Conservation (phyloP, 2,797 vertebrate genomes). For the Crypturellus tataupa region DNA sequence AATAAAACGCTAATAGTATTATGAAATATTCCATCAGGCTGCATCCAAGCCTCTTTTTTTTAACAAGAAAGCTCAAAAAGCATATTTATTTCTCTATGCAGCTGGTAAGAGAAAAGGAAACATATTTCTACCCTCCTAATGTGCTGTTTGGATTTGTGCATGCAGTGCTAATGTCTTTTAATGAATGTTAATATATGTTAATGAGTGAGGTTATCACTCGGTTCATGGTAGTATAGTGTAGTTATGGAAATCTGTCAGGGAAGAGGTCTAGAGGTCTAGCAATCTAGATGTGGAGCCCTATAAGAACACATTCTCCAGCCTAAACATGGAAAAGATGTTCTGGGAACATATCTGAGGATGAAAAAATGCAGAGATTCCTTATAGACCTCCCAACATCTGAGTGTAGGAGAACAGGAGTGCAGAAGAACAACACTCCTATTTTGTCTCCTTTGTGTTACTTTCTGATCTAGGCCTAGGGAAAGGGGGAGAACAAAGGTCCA, state of each 20-base stretch:
- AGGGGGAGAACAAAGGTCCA: neutral
- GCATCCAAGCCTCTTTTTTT: neutral
- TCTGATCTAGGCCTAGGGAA: neutral
- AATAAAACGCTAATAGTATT: neutral
- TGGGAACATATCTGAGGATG: neutral
- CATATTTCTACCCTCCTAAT: neutral
- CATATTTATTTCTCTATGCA: fast-evolving
- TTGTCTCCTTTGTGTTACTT: neutral
- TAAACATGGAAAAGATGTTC: neutral
- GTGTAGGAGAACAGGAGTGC: neutral
- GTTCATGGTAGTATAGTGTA: fast-evolving
- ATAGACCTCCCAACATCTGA: neutral
- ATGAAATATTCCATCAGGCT: neutral
- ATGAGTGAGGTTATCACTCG: neutral
- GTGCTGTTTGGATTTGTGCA: neutral
- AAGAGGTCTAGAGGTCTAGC: neutral
- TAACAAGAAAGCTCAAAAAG: neutral
- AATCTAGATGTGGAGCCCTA: neutral
- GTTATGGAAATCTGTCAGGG: neutral
- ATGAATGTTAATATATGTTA: neutral
- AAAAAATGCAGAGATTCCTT: neutral
- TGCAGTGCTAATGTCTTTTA: neutral
- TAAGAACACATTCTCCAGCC: neutral
- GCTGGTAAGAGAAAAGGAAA: neutral
- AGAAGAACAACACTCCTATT: neutral